Percentiles rank a stretch among this genome's conserved stretches.
Conservation (phyloP, 2,113 vertebrate genomes). For the Plecotus auritus region DNA sequence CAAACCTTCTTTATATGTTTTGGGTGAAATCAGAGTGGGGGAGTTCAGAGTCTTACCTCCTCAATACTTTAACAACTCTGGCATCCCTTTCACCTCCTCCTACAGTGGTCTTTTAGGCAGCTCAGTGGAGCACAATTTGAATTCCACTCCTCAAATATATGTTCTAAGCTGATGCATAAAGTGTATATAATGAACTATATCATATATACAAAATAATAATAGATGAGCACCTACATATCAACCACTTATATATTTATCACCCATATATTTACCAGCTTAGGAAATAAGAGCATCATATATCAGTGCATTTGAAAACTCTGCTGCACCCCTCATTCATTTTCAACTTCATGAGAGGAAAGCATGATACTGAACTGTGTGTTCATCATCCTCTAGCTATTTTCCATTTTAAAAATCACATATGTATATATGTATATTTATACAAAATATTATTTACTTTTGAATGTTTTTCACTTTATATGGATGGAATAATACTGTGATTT, state of each 20-base stretch:
- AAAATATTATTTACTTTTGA: neutral
- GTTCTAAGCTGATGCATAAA: neutral
- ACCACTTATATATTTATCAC: neutral
- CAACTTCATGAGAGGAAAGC: neutral
- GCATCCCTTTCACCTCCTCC: neutral
- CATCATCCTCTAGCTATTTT: neutral
- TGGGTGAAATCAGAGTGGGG: neutral
- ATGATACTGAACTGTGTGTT: neutral
- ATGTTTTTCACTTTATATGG: neutral
- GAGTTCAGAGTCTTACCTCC: neutral
- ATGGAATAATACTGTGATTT: neutral
- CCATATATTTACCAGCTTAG: neutral
- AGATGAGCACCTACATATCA: neutral
- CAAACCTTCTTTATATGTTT: neutral
- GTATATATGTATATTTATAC: neutral
- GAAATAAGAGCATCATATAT: neutral
- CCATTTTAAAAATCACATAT: neutral
- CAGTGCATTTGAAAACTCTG: neutral
- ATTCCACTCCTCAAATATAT: neutral
- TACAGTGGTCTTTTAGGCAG: neutral
- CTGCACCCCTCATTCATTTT: neutral
- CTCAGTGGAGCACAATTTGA: neutral
- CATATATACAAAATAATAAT: neutral
- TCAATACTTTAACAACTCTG: neutral
- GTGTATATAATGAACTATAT: neutral